phyloP scores from a whole-genome alignment of 1,140 invertebrate genomes.

The Caligus rogercresseyi region DNA sequence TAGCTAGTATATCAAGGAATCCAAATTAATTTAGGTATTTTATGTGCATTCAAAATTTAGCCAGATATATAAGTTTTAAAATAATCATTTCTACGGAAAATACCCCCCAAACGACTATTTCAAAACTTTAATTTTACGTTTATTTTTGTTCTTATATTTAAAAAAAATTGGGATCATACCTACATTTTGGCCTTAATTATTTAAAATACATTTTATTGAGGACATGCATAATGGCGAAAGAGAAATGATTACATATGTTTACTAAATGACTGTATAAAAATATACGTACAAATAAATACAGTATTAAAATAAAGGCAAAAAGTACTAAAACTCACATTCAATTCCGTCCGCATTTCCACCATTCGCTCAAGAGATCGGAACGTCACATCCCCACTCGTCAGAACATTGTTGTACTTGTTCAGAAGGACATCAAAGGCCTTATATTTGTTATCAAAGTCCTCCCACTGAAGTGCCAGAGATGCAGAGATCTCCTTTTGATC shows the following conservation, averaged over 20 bases:
- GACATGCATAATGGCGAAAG: too few species aligned
- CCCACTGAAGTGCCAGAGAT: slow-evolving; percentile 51
- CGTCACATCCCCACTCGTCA: not conserved
- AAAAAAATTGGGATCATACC: too few species aligned
- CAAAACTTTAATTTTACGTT: too few species aligned
- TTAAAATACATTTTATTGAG: too few species aligned
- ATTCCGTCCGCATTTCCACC: slow-evolving; percentile 4
- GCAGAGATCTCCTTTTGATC: slow-evolving; percentile 41
- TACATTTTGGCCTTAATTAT: too few species aligned
- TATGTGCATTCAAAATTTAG: not conserved
- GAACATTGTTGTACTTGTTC: not conserved
- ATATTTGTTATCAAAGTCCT: slow-evolving; percentile 30
- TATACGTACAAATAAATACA: too few species aligned
- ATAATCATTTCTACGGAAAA: too few species aligned
- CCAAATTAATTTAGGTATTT: not conserved
- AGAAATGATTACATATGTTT: too few species aligned
- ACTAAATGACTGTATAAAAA: too few species aligned
- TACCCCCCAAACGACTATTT: too few species aligned
- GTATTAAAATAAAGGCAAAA: too few species aligned
- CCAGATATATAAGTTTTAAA: slow-evolving; percentile 14
- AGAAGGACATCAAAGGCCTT: not conserved
- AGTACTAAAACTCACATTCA: slow-evolving; percentile 4
- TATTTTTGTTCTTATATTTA: too few species aligned
- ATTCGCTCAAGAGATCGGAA: slow-evolving; percentile 2
- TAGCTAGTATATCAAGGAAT: not conserved